Conservation (phyloP, 2,113 vertebrate species). For the Heterotilapia buettikoferi region DNA sequence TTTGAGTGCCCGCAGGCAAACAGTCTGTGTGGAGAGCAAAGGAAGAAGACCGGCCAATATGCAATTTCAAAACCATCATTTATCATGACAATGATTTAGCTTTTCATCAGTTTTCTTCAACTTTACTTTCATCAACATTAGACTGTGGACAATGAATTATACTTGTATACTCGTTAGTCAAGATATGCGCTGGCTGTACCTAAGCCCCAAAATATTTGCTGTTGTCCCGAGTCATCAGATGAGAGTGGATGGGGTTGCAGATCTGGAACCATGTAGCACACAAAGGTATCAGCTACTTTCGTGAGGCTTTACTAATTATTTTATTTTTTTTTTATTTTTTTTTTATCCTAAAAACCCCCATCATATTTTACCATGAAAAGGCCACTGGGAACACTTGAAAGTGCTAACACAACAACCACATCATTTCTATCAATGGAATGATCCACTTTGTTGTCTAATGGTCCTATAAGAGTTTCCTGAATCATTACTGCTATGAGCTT, state of each 20-base stretch:
- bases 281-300: not conserved
- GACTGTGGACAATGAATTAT: not conserved
- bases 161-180: not conserved
- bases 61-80: not conserved
- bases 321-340: not conserved
- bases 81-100: not conserved
- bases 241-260: not conserved
- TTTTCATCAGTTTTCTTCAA: not conserved
- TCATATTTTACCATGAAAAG: not conserved
- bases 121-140: not conserved
- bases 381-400: not conserved
- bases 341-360: rapidly evolving
- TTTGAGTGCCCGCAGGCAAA: not conserved
- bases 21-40: not conserved
- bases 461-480: not conserved
- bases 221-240: not conserved
- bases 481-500: not conserved
- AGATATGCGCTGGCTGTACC: not conserved
- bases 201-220: not conserved
- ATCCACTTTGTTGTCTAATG: not conserved
- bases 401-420: not conserved
- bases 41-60: not conserved
- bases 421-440: not conserved
- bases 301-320: not conserved
- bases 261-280: not conserved